Evolutionary conservation across 2,113 vertebrate species (phyloP).

Genomic region (Martes martes): DNA sequence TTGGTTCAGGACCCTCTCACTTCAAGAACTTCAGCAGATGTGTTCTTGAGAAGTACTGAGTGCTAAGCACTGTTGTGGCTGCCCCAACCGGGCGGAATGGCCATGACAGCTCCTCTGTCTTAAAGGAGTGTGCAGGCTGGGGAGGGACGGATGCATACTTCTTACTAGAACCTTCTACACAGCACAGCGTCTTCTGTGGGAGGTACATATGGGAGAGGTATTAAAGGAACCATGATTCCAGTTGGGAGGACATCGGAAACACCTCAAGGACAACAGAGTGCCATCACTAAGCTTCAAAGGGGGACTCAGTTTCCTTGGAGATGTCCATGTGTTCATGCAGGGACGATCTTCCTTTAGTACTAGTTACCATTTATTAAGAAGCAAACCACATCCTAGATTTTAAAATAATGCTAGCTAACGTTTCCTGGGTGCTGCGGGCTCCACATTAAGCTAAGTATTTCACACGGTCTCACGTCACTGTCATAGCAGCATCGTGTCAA

Average conservation of each 20-base stretch:
- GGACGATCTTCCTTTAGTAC: not conserved
- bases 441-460: not conserved
- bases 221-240: constrained; percentile 23
- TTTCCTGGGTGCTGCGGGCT: not conserved
- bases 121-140: not conserved
- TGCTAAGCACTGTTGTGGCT: not conserved
- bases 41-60: not conserved
- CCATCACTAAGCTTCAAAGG: not conserved
- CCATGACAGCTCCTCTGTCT: not conserved
- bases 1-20: not conserved
- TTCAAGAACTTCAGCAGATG: not conserved
- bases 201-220: not conserved
- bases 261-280: not conserved
- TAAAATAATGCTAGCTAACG: constrained; percentile 21
- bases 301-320: not conserved
- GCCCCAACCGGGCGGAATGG: fast-evolving
- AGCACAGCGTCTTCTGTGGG: not conserved
- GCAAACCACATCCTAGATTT: not conserved
- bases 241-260: constrained; percentile 6
- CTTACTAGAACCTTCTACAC: not conserved
- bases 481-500: not conserved
- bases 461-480: not conserved
- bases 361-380: not conserved
- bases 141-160: not conserved
- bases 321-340: not conserved